Conservation (phyloP, 2,113 vertebrate genomes). For the Oxygymnocypris stewartii region DNA sequence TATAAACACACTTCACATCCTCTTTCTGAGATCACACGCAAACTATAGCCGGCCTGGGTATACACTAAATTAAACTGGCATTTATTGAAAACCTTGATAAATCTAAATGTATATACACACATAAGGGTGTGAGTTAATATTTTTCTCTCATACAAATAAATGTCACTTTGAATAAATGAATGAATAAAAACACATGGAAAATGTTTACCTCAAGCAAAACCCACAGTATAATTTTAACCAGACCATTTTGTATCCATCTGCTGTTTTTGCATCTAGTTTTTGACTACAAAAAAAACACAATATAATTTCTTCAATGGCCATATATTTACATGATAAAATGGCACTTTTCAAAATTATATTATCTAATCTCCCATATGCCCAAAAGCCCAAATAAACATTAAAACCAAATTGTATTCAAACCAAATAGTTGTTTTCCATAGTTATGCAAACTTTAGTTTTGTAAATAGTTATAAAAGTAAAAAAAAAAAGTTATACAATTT, state of each 20-base stretch:
- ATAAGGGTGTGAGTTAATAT: neutral
- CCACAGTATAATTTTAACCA: neutral
- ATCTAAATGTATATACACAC: neutral
- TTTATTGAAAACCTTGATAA: neutral
- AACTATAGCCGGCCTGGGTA: neutral
- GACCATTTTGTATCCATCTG: neutral
- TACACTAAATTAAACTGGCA: neutral
- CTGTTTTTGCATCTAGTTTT: neutral
- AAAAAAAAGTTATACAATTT: too few relatives aligned
- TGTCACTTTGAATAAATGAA: neutral
- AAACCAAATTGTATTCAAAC: neutral
- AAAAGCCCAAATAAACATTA: neutral
- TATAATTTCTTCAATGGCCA: neutral
- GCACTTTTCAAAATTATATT: neutral
- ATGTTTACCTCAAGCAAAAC: neutral
- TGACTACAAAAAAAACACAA: neutral
- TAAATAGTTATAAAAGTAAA: neutral
- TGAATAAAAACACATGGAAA: neutral
- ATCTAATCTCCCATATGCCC: neutral
- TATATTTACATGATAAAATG: neutral
- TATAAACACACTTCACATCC: constrained; percentile 45
- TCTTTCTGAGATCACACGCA: constrained; percentile 20
- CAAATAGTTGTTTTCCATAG: neutral
- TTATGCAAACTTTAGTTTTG: neutral
- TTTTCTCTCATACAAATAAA: neutral